A percentile compares a stretch with the other conserved stretches of the same genome.
Evolutionary conservation across 2,888 invertebrate species (phyloP).

Genomic region (Aromia moschata): DNA sequence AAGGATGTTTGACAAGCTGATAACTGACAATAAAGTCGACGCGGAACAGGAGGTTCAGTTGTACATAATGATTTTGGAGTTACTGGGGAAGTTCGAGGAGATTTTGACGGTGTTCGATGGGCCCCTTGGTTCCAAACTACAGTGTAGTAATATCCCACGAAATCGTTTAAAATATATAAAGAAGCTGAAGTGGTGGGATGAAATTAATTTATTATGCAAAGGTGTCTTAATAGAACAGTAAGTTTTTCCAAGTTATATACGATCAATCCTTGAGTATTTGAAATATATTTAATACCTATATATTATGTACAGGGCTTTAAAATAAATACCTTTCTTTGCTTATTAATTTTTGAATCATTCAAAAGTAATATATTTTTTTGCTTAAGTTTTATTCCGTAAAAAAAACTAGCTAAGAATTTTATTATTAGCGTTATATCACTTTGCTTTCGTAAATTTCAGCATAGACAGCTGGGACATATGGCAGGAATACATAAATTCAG

Average conservation of each 20-base stretch:
- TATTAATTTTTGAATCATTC: too few species aligned
- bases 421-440: too few species aligned
- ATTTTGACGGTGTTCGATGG: slow-evolving; percentile 84
- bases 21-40: slow-evolving; percentile 86
- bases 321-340: too few species aligned
- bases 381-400: too few species aligned
- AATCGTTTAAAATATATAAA: slow-evolving; percentile 79
- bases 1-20: slow-evolving; percentile 91
- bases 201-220: slow-evolving; percentile 78
- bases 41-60: slow-evolving; percentile 94
- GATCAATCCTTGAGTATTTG: too few species aligned
- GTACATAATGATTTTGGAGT: slow-evolving; percentile 86
- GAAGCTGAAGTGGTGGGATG: slow-evolving; percentile 77
- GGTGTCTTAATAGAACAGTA: slow-evolving; percentile 79
- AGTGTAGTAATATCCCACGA: slow-evolving; percentile 74
- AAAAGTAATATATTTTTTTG: too few species aligned
- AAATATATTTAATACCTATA: too few species aligned
- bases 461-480: slow-evolving; percentile 80
- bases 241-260: too few species aligned
- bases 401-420: too few species aligned
- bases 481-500: slow-evolving; percentile 76
- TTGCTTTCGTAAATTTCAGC: slow-evolving; percentile 58
- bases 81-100: slow-evolving; percentile 83
- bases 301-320: too few species aligned
- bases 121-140: slow-evolving; percentile 73